A percentile compares a stretch with the other conserved stretches of the same genome.
Conservation (phyloP, 2,797 vertebrate genomes). For the Linurgus olivaceus region DNA sequence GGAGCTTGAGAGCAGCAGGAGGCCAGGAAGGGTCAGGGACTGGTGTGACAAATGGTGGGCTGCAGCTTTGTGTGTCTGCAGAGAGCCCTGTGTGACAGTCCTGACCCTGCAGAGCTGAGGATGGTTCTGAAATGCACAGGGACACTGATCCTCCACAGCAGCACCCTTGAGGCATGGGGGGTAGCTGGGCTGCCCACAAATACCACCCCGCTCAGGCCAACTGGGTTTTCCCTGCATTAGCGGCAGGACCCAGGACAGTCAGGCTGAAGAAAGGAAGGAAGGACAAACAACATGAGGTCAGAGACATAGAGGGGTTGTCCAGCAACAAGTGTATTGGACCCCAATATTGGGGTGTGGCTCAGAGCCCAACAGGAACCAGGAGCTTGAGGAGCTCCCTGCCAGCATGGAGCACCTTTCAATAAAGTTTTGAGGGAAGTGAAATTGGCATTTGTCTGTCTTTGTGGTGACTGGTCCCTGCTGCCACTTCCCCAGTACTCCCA, state of each 20-base stretch:
- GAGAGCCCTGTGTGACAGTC: neutral
- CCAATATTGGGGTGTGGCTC: accelerated
- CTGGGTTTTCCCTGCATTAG: neutral
- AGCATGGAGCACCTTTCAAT: neutral
- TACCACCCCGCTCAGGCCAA: accelerated
- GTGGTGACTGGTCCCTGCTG: neutral
- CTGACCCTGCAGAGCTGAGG: neutral
- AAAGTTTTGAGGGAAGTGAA: neutral
- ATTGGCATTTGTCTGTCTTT: neutral
- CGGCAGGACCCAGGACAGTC: neutral
- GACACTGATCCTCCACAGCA: neutral
- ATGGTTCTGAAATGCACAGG: neutral
- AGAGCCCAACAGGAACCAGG: neutral
- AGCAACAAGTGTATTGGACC: constrained; percentile 6
- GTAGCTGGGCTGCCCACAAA: neutral
- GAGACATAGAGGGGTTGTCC: neutral
- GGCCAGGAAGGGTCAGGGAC: neutral
- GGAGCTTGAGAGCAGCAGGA: neutral
- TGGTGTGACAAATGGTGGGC: accelerated
- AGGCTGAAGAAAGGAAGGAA: neutral
- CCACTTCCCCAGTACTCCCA: accelerated
- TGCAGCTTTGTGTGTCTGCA: neutral
- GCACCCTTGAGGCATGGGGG: too few species aligned
- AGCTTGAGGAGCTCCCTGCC: neutral
- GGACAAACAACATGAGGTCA: neutral